Conservation (phyloP, 1,140 invertebrate genomes). For the Dendroctonus ponderosae region DNA sequence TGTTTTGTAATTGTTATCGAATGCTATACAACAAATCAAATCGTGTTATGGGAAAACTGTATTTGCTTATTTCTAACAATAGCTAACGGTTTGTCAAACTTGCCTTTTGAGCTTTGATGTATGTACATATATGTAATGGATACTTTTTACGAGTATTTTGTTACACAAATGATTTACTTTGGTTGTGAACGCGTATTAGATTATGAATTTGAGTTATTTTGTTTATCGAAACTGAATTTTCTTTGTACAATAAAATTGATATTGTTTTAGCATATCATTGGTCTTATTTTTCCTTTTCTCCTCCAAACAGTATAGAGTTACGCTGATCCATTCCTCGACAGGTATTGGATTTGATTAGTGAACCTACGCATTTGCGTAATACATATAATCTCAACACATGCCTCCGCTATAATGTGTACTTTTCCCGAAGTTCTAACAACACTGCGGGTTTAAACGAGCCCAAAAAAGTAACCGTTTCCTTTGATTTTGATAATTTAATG, state of each 20-base stretch:
- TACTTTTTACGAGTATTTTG: conserved; percentile 7
- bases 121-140: conserved; percentile 1
- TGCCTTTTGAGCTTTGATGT: not conserved
- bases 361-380: too few relatives aligned
- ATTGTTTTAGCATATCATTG: conserved; percentile 7
- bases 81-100: not conserved
- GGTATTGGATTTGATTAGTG: too few relatives aligned
- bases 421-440: too few relatives aligned
- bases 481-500: too few relatives aligned
- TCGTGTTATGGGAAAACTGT: not conserved
- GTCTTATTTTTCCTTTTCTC: conserved; percentile 4
- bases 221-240: not conserved
- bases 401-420: too few relatives aligned
- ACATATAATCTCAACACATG: too few relatives aligned
- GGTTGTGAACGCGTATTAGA: conserved; percentile 11
- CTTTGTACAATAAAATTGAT: conserved; percentile 24
- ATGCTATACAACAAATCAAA: not conserved
- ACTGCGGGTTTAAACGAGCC: too few relatives aligned
- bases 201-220: not conserved
- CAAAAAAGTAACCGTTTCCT: too few relatives aligned
- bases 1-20: not conserved
- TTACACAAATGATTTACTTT: conserved; percentile 4
- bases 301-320: not conserved
- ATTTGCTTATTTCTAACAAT: too few relatives aligned
- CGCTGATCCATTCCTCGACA: not conserved